Evolutionary conservation across 2,888 invertebrate genomes (phyloP), one percentile per base, ranked within the genome.

Genomic region (Sussaba pulchella): DNA sequence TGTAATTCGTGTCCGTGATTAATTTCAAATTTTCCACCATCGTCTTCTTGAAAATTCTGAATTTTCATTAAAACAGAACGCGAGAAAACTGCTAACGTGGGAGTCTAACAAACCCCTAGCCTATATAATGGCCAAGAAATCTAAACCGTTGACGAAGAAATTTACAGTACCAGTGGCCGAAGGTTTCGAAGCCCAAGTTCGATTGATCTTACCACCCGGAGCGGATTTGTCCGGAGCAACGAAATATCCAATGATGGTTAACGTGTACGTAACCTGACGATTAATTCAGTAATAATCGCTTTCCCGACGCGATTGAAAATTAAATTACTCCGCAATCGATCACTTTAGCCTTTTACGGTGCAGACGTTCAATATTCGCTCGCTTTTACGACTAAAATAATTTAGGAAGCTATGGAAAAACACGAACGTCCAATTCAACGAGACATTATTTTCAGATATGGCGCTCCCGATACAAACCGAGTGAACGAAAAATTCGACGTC

Each of bases 251-350:
- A 94, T 98, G 93, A 92, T 98, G 39, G 95, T 98, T 76, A 96
- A 96, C 90, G 97, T 98, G 95, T 98, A 93, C 95, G 96, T 95
- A n/a, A n/a, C n/a, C n/a, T n/a, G n/a, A n/a, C n/a, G n/a, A n/a
- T n/a, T n/a, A n/a, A n/a, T n/a, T n/a, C n/a, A n/a, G n/a, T n/a
- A n/a, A n/a, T n/a, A n/a, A n/a, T n/a, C n/a, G n/a, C n/a, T n/a
- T n/a, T n/a, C n/a, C n/a, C n/a, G n/a, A n/a, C n/a, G n/a, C n/a
- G n/a, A n/a, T n/a, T n/a, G n/a, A n/a, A n/a, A n/a, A n/a, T n/a
- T n/a, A n/a, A n/a, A n/a, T n/a, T n/a, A n/a, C n/a, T n/a, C n/a
- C n/a, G n/a, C n/a, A n/a, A n/a, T n/a, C n/a, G n/a, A n/a, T n/a
- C n/a, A n/a, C n/a, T n/a, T n/a, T n/a, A n/a, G n/a, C n/a, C n/a